These are phyloP conservation scores for Delia radicum DNA, from an alignment of 1,140 invertebrate genomes.

Conservation along the genomic window DNA sequence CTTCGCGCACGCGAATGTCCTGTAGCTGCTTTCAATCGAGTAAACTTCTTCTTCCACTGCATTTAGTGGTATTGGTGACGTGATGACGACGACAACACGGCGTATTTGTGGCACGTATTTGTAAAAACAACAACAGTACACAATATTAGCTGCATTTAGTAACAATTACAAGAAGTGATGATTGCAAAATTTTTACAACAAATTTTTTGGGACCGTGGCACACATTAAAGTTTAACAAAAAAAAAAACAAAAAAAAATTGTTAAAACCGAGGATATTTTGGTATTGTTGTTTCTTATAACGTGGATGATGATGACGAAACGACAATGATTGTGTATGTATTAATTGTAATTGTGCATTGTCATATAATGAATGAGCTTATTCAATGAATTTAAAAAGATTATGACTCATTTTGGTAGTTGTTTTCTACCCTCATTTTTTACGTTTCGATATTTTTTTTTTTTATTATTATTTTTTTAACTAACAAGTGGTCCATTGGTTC, in stretches of 20 bases:
- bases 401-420: neutral
- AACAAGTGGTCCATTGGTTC: neutral
- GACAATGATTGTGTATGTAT: neutral
- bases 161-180: neutral
- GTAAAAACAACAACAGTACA: too few relatives aligned
- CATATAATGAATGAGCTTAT: neutral
- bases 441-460: too few relatives aligned
- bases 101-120: constrained; percentile 31
- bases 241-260: neutral
- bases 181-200: neutral
- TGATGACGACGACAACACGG: constrained; percentile 28
- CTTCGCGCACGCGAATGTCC: constrained; percentile 74
- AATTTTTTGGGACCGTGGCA: neutral
- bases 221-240: neutral
- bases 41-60: constrained; percentile 75
- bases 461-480: neutral
- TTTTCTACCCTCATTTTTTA: neutral
- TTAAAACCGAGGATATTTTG: neutral
- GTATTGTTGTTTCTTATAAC: neutral
- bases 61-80: constrained; percentile 57
- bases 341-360: constrained; percentile 3
- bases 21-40: constrained; percentile 69
- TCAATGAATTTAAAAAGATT: neutral
- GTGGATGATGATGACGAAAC: neutral
- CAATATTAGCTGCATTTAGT: neutral